Evolutionary conservation across 2,113 vertebrate species (phyloP).

Genomic region (Pagrus major): DNA sequence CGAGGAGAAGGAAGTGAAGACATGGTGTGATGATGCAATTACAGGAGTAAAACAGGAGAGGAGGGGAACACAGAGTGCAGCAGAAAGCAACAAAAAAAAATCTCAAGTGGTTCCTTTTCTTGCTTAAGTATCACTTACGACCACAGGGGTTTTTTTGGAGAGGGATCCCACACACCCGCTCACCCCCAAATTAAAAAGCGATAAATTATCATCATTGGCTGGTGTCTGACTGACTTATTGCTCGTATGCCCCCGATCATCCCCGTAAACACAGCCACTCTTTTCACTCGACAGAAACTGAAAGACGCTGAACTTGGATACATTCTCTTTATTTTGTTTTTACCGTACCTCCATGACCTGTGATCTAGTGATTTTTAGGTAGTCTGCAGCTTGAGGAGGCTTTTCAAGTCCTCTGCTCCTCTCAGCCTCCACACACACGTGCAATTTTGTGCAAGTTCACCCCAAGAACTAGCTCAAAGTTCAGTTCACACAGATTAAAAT

Average conservation of each 20-base stretch:
- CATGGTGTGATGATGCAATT: slow-evolving; percentile 74
- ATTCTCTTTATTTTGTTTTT: neutral
- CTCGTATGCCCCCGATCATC: slow-evolving; percentile 59
- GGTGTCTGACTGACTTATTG: slow-evolving; percentile 61
- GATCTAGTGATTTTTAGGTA: neutral
- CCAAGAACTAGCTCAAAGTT: too few relatives aligned
- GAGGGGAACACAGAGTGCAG: slow-evolving; percentile 22
- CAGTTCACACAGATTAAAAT: too few relatives aligned
- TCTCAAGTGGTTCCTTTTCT: slow-evolving; percentile 53
- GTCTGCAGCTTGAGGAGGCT: neutral
- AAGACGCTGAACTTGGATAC: slow-evolving; percentile 19
- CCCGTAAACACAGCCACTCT: slow-evolving; percentile 50
- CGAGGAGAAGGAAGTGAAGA: slow-evolving; percentile 59
- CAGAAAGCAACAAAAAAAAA: slow-evolving; percentile 38
- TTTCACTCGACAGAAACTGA: slow-evolving; percentile 40
- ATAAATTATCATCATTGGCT: slow-evolving; percentile 65
- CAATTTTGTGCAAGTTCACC: too few relatives aligned
- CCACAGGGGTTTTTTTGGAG: slow-evolving; percentile 40
- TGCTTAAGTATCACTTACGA: slow-evolving; percentile 67
- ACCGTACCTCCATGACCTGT: neutral
- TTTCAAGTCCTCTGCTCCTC: neutral
- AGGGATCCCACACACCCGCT: slow-evolving; percentile 38
- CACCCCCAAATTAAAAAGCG: slow-evolving; percentile 54
- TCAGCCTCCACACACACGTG: neutral
- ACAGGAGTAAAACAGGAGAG: slow-evolving; percentile 50